phyloP scores from a whole-genome alignment of 2,888 invertebrate species.

The Zelleria hepariella region DNA sequence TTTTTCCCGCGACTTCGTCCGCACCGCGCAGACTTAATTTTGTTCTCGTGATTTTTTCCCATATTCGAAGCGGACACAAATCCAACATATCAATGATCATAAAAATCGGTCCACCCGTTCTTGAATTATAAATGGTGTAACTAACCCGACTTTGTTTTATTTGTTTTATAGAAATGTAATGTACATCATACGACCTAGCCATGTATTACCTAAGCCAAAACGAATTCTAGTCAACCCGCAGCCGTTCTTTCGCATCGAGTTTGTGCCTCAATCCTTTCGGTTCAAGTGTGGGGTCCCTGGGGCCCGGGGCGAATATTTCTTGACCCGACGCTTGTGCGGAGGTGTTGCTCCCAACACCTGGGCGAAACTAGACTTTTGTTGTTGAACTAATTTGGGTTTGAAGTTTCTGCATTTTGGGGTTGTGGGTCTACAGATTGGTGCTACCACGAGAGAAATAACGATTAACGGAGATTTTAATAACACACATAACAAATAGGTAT shows the following conservation, averaged over 20 bases:
- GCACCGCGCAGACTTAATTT: no score
- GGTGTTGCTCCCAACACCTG: not conserved
- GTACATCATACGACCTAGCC: not conserved
- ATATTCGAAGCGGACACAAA: no score
- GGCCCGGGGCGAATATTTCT: not conserved
- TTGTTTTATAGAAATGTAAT: no score
- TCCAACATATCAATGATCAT: no score
- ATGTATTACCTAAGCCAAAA: not conserved
- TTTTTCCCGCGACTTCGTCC: no score
- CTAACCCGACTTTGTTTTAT: no score
- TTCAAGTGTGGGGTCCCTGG: not conserved
- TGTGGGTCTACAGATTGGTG: not conserved
- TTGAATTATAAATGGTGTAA: no score
- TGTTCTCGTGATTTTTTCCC: no score
- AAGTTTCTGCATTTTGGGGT: not conserved
- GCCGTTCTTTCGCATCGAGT: not conserved
- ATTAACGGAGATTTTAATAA: no score
- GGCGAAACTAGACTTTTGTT: not conserved
- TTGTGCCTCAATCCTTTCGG: not conserved
- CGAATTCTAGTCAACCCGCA: not conserved
- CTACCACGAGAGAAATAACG: no score
- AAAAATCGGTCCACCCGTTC: no score
- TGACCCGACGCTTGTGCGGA: not conserved
- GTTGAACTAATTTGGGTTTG: not conserved
- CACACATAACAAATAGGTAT: no score